Percentiles rank a stretch among this genome's conserved stretches.
Conservation (phyloP, 2,113 vertebrate genomes). For the Microcebus tavaratra region DNA sequence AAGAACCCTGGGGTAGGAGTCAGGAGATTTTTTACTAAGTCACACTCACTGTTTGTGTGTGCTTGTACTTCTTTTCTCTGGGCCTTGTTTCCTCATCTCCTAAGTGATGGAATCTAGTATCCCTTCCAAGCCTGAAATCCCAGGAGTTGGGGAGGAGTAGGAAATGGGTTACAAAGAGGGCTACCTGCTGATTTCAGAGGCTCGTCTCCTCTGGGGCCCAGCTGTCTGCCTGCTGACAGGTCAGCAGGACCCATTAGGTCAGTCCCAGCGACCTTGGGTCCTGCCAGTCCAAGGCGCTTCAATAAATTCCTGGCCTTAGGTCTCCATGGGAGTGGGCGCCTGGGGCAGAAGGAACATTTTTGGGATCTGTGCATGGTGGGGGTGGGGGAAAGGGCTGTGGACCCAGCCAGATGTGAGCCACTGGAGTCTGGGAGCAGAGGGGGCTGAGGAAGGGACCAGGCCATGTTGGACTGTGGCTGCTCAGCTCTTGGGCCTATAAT, state of each 20-base stretch:
- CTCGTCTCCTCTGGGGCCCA: background rate
- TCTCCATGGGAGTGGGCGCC: background rate
- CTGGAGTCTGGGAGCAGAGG: background rate
- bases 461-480: background rate
- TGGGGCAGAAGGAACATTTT: background rate
- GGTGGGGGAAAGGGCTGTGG: background rate
- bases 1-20: background rate
- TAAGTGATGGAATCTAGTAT: background rate
- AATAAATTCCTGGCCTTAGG: background rate
- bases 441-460: background rate
- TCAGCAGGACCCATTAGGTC: background rate
- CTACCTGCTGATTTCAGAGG: background rate
- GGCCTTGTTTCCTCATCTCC: background rate
- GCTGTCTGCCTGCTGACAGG: background rate
- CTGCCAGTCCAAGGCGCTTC: background rate
- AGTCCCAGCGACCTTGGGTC: background rate
- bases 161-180: background rate
- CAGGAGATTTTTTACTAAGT: background rate
- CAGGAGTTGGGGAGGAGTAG: background rate
- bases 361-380: background rate
- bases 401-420: background rate
- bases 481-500: conserved; percentile 44
- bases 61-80: background rate
- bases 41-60: background rate
- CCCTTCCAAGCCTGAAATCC: background rate